A percentile compares a stretch with the other conserved stretches of the same genome.
These are phyloP conservation scores for Embiotoca jacksoni DNA, from an alignment of 2,113 vertebrate species.

Conservation along the genomic window DNA sequence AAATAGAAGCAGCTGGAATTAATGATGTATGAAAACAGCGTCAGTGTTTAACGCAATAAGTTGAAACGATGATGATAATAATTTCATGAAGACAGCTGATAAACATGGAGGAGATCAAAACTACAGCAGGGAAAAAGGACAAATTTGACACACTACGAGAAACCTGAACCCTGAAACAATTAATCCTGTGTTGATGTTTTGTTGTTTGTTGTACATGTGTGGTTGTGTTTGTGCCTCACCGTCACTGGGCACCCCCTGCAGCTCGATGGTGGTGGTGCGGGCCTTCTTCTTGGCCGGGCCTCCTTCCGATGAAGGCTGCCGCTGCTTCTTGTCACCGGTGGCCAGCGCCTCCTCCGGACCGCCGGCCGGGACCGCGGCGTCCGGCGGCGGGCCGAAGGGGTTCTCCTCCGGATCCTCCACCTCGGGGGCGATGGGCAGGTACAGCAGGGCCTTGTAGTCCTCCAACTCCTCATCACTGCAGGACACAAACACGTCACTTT, in stretches of 20 bases:
- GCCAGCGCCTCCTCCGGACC: slow-evolving; percentile 84
- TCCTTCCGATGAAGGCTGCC: slow-evolving; percentile 91
- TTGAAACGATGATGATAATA: no score
- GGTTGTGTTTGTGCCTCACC: slow-evolving; percentile 80
- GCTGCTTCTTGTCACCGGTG: slow-evolving; percentile 90
- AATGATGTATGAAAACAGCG: no score
- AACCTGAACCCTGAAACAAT: no score
- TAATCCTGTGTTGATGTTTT: no score
- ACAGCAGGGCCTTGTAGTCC: slow-evolving; percentile 94
- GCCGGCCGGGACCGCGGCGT: slow-evolving; percentile 85
- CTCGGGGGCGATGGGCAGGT: slow-evolving; percentile 97
- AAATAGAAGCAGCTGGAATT: no score
- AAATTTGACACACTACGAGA: no score
- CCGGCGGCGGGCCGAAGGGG: slow-evolving; percentile 94
- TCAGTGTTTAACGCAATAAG: no score
- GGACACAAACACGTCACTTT: not conserved
- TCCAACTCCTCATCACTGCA: slow-evolving; percentile 96
- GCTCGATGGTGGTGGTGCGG: slow-evolving; percentile 96
- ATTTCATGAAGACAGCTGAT: no score
- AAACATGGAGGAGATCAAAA: no score
- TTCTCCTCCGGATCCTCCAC: slow-evolving; percentile 99
- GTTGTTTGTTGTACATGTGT: no score
- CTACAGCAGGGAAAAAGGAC: no score
- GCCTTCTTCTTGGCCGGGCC: slow-evolving; percentile 97
- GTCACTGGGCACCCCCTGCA: slow-evolving; percentile 97